Base-by-base conservation (phyloP, 2,113 vertebrate genomes). In the Epinephelus cyanopodus region DNA sequence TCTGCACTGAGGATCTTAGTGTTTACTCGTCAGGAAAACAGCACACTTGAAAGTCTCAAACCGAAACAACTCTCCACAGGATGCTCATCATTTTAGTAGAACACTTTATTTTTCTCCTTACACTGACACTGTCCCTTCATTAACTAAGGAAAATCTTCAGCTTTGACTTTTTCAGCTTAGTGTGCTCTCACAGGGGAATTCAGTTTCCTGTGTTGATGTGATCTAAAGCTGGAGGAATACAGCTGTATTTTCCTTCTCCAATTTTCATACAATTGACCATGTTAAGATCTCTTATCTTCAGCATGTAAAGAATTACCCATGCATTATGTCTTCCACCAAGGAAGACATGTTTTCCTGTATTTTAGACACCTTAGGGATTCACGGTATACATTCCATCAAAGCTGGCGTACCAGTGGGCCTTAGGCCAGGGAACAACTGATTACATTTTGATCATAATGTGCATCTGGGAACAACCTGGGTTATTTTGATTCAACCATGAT, bases 151-250 rank as follows among this genome's bases (percentile, higher is more conserved):
- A 74, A 57, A 37, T 53, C 52, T 53, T 42, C 5, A 14, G 52
- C 29, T 63, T 5, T 39, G 27, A 57, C n/a, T 6, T 4, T 64
- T 57, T 81, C 52, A 84, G 33, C 72, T 82, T 27, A 63, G 45
- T 25, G 23, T 56, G 81, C 62, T 69, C 84, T 90, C 90, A 50
- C 77, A 48, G 56, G 93, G 90, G 91, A 87, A 83, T 83, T 69
- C 7, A 58, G 84, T 67, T 95, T 95, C 93, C 94, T 94, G 90
- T 93, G 91, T 90, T 92, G 88, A 91, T 58, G 72, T 65, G 80
- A 84, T 81, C 68, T 72, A 72, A 85, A 85, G 70, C 42, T 85
- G 52, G 66, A 79, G 82, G 77, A 87, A 84, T 15, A 52, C 63
- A 77, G 29, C 25, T 0, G 14, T 19, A 48, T 4, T 57, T 81